phyloP scores from a whole-genome alignment of 1,140 invertebrate species.

The Tetramorium alpestre region DNA sequence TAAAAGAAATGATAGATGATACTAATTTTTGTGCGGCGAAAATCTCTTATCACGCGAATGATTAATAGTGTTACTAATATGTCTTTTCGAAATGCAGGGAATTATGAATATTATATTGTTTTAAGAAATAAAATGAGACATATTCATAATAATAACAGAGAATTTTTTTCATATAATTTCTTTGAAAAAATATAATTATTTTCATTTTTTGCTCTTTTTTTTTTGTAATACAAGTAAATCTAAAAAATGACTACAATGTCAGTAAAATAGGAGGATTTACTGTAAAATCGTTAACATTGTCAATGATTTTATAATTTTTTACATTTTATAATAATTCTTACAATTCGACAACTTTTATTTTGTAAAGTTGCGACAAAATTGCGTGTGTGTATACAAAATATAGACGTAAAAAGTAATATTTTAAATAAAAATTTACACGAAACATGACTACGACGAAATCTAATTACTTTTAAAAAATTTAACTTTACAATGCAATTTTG shows the following conservation, averaged over 20 bases:
- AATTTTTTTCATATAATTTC: neutral
- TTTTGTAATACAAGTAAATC: neutral
- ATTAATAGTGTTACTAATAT: neutral
- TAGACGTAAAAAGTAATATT: neutral
- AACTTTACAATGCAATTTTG: neutral
- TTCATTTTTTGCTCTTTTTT: neutral
- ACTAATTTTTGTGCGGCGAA: neutral
- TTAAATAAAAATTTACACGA: slow-evolving; percentile 3
- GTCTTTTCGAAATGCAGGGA: neutral
- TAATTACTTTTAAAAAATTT: slow-evolving; percentile 6
- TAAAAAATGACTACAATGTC: neutral
- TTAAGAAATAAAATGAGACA: neutral
- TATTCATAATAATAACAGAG: neutral
- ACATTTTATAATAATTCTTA: neutral
- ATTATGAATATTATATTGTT: neutral
- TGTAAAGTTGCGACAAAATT: neutral
- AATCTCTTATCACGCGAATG: neutral
- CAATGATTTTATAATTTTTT: neutral
- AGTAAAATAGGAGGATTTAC: neutral
- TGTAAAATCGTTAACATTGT: neutral
- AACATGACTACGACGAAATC: neutral
- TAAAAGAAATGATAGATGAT: neutral
- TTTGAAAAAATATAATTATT: neutral
- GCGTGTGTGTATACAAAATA: neutral
- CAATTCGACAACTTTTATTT: neutral